Evolutionary conservation across 2,888 invertebrate genomes (phyloP), one percentile per base, ranked within the genome.

Genomic region (Callosobruchus maculatus): DNA sequence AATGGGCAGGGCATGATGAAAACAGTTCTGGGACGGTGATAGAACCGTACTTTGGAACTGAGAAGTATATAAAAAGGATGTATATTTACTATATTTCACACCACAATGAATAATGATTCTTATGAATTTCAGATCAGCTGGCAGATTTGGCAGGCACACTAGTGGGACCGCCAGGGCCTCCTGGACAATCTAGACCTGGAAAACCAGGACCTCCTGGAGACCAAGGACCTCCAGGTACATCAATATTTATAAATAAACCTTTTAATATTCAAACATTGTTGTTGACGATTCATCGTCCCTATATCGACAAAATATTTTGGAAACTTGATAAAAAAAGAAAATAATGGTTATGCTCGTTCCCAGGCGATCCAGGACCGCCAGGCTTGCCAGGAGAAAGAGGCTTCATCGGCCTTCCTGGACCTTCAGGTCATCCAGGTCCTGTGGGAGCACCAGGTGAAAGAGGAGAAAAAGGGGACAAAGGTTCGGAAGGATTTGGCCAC

Each of bases 381-480:
- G 92, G 92, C 31, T 84, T 90, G 72, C 91, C 89, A 49, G 92
- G 92, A 26, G 92, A 92, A 80, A 86, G 91, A 80, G 92, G 92
- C 20, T 91, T 90, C 80, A 88, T 89, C 72, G 95, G 95, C 1
- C 84, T 91, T 71, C 90, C 91, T 0, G 92, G 92, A 30, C 87
- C 90, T 13, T 87, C 89, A 70, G 92, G 92, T 21, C 86, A 89
- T 3, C 84, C 87, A 20, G 95, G 95, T 0, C 86, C 87, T 13
- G 86, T 87, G 0, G 95, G 95, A 0, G 83, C 87, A 0, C 83
- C 88, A 5, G 94, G 94, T 0, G 91, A 91, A 79, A 89, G 90
- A 77, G 94, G 94, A 0, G 92, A 92, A 74, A 93, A 92, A 82
- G 95, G 95, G 0, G 94, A 94, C 21, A 87, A 92, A 79, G 92